Evolutionary conservation across 1,140 invertebrate genomes (phyloP), one percentile per base, ranked within the genome.

Genomic region (Megalopta genalis): DNA sequence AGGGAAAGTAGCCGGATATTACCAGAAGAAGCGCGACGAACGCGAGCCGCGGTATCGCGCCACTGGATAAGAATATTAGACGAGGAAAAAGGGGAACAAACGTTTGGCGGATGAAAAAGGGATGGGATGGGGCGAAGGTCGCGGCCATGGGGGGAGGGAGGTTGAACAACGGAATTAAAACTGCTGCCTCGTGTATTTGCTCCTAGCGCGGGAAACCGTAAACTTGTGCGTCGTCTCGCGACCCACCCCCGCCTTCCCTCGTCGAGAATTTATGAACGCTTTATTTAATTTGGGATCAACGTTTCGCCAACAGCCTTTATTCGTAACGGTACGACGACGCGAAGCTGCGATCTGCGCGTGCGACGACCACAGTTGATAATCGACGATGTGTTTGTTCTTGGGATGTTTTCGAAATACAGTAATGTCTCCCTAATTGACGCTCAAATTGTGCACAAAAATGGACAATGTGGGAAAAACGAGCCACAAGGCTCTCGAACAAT

Each of bases 211-310:
- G 46, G 54, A 59, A 68, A 75, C 66, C 57, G 42, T n/a, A 66
- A 73, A 65, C 32, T n/a, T 54, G 39, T 23, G 66, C 59, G 16
- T 42, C 73, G 62, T n/a, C 37, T 49, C 42, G 25, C n/a, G 18
- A 5, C 67, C 67, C 23, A 42, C 46, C 64, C 25, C 8, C 21
- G n/a, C 37, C 23, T 21, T 37, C 66, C 21, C 25, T 52, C 21
- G 64, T 23, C 37, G 62, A 60, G 79, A 85, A 86, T 86, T 86
- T 87, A 87, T 87, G 82, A 87, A 88, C 81, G 81, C 69, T 86
- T 86, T 85, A 86, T 87, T 85, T 85, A 86, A 88, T 87, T 88
- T 82, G 49, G 52, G 62, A 85, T 81, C 76, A 1, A 4, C 16
- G 49, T 63, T 66, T 52, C 21, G 16, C 16, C 2, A 7, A 42